Conservation (phyloP, 2,888 invertebrate genomes). For the Campoplex nolae region DNA sequence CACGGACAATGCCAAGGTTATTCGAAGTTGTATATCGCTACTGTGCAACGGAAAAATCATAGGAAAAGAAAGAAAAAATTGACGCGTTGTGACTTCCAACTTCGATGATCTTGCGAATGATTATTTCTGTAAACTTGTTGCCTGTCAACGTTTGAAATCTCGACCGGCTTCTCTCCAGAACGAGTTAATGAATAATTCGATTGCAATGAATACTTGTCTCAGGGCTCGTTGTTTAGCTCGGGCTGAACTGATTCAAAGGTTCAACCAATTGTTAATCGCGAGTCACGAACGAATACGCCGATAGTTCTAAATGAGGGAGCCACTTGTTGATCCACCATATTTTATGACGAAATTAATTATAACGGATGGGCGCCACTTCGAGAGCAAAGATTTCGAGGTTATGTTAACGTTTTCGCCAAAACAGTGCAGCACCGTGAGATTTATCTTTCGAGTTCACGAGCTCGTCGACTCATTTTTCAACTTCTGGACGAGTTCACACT, state of each 20-base stretch:
- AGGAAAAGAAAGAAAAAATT: not conserved
- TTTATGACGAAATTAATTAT: not conserved
- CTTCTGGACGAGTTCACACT: not conserved
- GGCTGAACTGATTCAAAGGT: not conserved
- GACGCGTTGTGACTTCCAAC: no score
- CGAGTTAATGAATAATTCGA: not conserved
- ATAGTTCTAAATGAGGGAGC: conserved; percentile 8
- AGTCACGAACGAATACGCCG: not conserved
- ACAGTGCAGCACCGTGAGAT: not conserved
- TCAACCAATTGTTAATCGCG: conserved; percentile 8
- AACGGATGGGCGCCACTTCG: not conserved
- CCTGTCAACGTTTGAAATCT: not conserved
- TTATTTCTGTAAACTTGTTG: not conserved
- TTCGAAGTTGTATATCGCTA: not conserved
- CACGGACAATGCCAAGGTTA: not conserved
- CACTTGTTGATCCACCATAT: conserved; percentile 24
- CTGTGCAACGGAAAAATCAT: not conserved
- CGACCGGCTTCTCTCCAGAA: not conserved
- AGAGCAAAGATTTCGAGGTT: not conserved
- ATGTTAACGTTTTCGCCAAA: not conserved
- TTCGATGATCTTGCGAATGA: not conserved
- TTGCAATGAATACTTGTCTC: not conserved
- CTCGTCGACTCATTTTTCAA: not conserved
- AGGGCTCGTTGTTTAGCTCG: not conserved
- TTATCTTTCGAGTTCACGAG: not conserved